Evolutionary conservation across 2,113 vertebrate genomes (phyloP).

Genomic region (Cephalopholis sonnerati): DNA sequence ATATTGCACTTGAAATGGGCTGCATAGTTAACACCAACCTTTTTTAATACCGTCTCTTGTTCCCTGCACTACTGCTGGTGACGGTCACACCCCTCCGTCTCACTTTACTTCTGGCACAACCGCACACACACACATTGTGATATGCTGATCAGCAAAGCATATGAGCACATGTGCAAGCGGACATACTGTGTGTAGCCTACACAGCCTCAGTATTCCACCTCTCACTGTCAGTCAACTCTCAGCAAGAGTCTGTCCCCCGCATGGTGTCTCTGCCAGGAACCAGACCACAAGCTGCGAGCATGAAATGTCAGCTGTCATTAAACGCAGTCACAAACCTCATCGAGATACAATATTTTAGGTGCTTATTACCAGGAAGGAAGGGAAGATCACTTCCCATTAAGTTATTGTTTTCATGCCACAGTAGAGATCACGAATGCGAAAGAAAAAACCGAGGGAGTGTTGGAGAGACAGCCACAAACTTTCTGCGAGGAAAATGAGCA

Average conservation of each 20-base stretch:
- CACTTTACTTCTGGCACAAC: slow-evolving; percentile 8
- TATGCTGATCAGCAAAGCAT: slow-evolving; percentile 13
- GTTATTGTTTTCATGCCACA: slow-evolving; percentile 2
- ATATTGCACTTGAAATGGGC: slow-evolving; percentile 48
- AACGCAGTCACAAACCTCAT: slow-evolving; percentile 62
- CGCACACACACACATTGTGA: slow-evolving; percentile 15
- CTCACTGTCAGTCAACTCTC: slow-evolving; percentile 72
- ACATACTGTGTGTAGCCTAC: slow-evolving; percentile 27
- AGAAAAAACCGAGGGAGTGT: not conserved
- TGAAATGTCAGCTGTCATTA: slow-evolving; percentile 85
- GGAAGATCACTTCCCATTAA: slow-evolving; percentile 1
- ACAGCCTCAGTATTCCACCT: slow-evolving; percentile 46
- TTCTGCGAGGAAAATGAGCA: slow-evolving; percentile 1
- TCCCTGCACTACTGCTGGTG: slow-evolving; percentile 13
- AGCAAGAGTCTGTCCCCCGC: slow-evolving; percentile 67
- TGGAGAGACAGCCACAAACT: slow-evolving; percentile 1
- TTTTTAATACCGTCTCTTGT: slow-evolving; percentile 23
- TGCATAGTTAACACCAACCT: slow-evolving; percentile 46
- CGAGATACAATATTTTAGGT: slow-evolving; percentile 40
- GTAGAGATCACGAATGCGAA: not conserved
- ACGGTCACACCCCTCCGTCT: slow-evolving; percentile 1
- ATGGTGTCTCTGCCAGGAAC: slow-evolving; percentile 69
- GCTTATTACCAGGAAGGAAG: slow-evolving; percentile 18
- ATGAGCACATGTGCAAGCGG: slow-evolving; percentile 44
- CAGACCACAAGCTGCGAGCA: slow-evolving; percentile 76